Evolutionary conservation across 2,113 vertebrate species (phyloP).

Genomic region (Triplophysa tibetana): DNA sequence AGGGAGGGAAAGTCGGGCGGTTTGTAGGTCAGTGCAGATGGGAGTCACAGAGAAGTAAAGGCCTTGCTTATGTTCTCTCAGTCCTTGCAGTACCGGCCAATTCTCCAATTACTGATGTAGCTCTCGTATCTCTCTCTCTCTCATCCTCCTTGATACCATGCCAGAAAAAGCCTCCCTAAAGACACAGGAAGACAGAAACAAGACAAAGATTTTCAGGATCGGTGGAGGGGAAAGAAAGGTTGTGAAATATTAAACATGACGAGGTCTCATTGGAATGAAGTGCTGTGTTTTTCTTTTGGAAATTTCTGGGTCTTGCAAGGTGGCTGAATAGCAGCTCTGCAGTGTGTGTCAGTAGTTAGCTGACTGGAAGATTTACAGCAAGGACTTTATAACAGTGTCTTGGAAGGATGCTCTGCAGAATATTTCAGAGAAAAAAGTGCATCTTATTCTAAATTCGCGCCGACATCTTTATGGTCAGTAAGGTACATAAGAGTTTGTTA

Average conservation of each 20-base stretch:
- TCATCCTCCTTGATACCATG: constrained; percentile 58
- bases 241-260: constrained; percentile 74
- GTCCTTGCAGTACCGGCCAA: constrained; percentile 59
- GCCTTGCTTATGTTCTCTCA: constrained; percentile 58
- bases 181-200: constrained; percentile 64
- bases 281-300: constrained; percentile 69
- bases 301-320: constrained; percentile 64
- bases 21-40: constrained; percentile 78
- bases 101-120: constrained; percentile 67
- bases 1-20: constrained; percentile 73
- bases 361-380: not conserved
- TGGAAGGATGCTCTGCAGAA: no score
- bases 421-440: no score
- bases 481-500: no score
- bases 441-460: no score
- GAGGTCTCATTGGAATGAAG: constrained; percentile 64
- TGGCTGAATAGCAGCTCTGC: not conserved
- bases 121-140: constrained; percentile 47
- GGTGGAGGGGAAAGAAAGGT: constrained; percentile 66
- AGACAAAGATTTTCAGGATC: constrained; percentile 72
- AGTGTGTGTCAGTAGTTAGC: constrained; percentile 12
- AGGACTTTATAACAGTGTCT: not conserved
- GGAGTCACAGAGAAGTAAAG: constrained; percentile 68
- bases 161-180: constrained; percentile 52
- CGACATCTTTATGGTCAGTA: no score